Base-by-base conservation (phyloP, 2,113 vertebrate species). In the Elgaria multicarinata region DNA sequence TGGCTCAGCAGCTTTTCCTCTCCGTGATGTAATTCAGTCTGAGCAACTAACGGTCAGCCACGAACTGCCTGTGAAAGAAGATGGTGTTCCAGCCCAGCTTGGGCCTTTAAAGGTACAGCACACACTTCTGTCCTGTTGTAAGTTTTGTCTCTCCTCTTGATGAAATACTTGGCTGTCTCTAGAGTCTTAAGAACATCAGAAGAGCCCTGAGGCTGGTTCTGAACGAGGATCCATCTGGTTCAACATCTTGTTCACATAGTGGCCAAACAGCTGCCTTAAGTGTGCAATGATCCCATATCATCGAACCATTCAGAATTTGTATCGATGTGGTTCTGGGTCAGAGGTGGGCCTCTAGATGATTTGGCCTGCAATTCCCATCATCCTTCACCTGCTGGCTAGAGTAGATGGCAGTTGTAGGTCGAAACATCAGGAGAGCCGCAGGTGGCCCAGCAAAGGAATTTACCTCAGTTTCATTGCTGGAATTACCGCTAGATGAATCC, bases 51-150 rank as follows among this genome's bases (percentile, higher is more conserved):
- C 93, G 85, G 92, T 97, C 92, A 97, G 94, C 88, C 90, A 96
- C 55, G 88, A 97, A 26, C 89, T 99, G 84, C 96, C 97, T 20
- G 97, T 99, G 75, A 94, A 97, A 44, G 96, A 93, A 79, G 95
- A 96, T 62, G 76, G 72, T 84, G 94, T 85, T 83, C 95, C 93
- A 62, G 79, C 93, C 10, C 94, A 95, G 62, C 80, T 98, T 72
- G 99, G 98, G 28, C 97, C 98, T 22, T 97, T 99, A 1, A 98
- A 98, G 98, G 99, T 99, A 96, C 26, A 9, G 13, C 67, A 42
- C 10, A 24, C 42, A 18, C n/a, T 84, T 33, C 58, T 33, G 24
- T 39, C 24, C 14, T 20, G 13, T 83, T 66, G 31, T 36, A 66
- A 24, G 64, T 77, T 26, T 6, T 28, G 42, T 26, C 14, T 31